Evolutionary conservation across 2,888 invertebrate genomes (phyloP).

Genomic region (Heliconius ethilla): DNA sequence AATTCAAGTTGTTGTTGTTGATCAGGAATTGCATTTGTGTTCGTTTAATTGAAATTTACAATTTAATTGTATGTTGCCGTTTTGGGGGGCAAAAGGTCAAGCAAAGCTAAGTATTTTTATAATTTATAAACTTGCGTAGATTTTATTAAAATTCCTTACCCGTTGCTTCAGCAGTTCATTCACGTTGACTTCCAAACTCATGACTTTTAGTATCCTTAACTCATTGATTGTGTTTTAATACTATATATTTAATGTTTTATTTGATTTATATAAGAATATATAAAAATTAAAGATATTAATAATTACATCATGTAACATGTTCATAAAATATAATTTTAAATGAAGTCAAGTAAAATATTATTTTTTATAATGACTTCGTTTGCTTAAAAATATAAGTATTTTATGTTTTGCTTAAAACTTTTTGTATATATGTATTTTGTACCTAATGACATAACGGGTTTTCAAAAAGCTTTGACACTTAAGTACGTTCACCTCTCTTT

Average conservation of each 20-base stretch:
- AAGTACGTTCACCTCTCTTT: constrained; percentile 14
- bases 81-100: neutral
- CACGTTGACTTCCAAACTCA: too few species aligned
- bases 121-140: too few species aligned
- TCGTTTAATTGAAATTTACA: too few species aligned
- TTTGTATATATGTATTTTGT: constrained; percentile 2
- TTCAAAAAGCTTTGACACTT: neutral
- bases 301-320: neutral
- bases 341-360: neutral
- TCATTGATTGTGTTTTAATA: too few species aligned
- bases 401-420: neutral
- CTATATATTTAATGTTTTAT: neutral
- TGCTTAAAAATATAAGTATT: neutral
- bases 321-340: neutral
- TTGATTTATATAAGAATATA: neutral
- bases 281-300: too few species aligned
- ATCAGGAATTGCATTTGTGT: constrained; percentile 7
- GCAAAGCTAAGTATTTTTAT: neutral
- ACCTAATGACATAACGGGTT: constrained; percentile 8
- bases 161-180: too few species aligned
- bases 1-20: neutral
- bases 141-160: too few species aligned
- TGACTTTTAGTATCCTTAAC: too few species aligned
- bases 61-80: too few species aligned
- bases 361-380: too few species aligned